Evolutionary conservation across 1,140 invertebrate species (phyloP), one percentile per base, ranked within the genome.

Genomic region (Drosophila leontia): DNA sequence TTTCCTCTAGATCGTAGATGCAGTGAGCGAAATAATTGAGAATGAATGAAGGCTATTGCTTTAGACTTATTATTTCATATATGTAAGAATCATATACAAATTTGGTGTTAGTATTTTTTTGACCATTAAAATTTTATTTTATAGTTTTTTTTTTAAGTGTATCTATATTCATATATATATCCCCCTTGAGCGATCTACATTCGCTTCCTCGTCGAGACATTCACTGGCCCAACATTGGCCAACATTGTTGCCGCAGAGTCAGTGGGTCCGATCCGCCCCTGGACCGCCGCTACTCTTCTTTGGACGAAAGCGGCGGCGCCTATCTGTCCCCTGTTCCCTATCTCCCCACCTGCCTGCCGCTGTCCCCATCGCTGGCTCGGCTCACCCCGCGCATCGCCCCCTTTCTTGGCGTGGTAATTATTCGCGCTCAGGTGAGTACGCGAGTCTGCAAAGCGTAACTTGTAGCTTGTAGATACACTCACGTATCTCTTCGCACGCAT

Each of bases 381-480:
- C 35, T 0, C 44, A 53, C 19, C 50, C 39, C 13, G 17, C 48
- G 41, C 34, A 5, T 34, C 17, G 1, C 50, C 48, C 26, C 26
- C 45, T 44, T 44, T 47, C 64, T 51, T 76, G 62, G 78, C 82
- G 86, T 88, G 85, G 85, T 88, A 88, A 88, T 88, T 88, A 91
- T 88, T 88, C 85, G 85, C 85, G 85, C 78, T 88, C 86, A 88
- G 85, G 75, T 91, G 86, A 88, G 57, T 91, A 69, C 82, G 85
- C 78, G 85, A 84, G 86, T 91, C 85, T 79, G 70, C 78, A 88
- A 88, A 88, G 85, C 85, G 85, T 90, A 88, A 88, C 85, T 91
- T 91, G 85, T 90, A 85, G 75, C 78, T 88, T 91, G 85, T 79
- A 88, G 85, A 88, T 87, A 88, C 85, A 81, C 75, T 75, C 78